phyloP scores from a whole-genome alignment of 2,113 vertebrate genomes.

The Chunga burmeisteri region DNA sequence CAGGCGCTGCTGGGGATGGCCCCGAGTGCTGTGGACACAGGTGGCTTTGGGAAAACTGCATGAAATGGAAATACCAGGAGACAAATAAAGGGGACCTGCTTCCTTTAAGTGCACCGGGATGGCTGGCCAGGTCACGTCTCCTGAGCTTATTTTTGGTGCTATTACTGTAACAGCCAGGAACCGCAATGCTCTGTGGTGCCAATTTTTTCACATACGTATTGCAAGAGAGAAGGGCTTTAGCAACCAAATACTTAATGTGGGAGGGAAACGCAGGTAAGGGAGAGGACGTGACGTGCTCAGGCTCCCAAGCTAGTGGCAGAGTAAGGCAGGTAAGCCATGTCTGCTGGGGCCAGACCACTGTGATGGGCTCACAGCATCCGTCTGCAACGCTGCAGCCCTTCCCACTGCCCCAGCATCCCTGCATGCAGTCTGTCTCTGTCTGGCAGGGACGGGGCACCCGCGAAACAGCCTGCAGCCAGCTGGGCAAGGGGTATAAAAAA shows the following conservation, averaged over 20 bases:
- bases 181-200: not conserved
- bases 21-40: not conserved
- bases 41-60: not conserved
- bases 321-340: not conserved
- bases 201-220: not conserved
- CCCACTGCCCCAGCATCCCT: not conserved
- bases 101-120: not conserved
- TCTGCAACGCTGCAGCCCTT: not conserved
- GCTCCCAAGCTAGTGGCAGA: not conserved
- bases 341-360: not conserved
- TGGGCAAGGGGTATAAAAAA: not conserved
- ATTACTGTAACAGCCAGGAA: not conserved
- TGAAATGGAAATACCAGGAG: not conserved
- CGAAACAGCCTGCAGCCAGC: not conserved
- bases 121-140: not conserved
- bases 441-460: not conserved
- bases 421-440: not conserved
- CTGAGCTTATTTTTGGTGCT: not conserved
- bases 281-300: not conserved
- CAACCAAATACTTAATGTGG: not conserved
- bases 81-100: not conserved
- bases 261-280: not conserved
- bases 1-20: not conserved
- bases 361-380: not conserved
- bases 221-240: not conserved